A percentile compares a stretch with the other conserved stretches of the same genome.
phyloP scores from a whole-genome alignment of 2,797 vertebrate species.

The Hirundo rustica region DNA sequence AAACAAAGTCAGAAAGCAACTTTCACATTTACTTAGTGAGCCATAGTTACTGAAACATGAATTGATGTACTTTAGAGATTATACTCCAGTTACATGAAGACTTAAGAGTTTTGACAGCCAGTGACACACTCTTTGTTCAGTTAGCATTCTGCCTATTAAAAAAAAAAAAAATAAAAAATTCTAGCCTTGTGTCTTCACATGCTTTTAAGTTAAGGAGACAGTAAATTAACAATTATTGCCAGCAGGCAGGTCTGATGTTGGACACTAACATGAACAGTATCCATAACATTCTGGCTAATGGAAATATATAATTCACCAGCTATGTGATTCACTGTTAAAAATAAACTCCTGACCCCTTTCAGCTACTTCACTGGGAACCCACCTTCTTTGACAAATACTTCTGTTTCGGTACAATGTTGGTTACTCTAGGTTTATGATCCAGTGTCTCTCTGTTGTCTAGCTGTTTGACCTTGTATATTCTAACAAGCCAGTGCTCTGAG shows the following conservation, averaged over 20 bases:
- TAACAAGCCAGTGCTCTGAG: slow-evolving; percentile 98
- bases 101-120: slow-evolving; percentile 57
- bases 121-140: slow-evolving; percentile 49
- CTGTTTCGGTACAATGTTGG: slow-evolving; percentile 90
- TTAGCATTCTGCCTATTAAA: slow-evolving; percentile 62
- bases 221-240: slow-evolving; percentile 56
- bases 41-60: slow-evolving; percentile 61
- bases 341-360: not conserved
- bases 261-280: slow-evolving; percentile 51
- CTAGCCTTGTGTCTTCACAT: slow-evolving; percentile 68
- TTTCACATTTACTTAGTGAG: slow-evolving; percentile 55
- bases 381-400: slow-evolving; percentile 99
- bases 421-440: slow-evolving; percentile 91
- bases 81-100: slow-evolving; percentile 66
- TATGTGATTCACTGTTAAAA: slow-evolving; percentile 37
- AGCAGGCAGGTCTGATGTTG: slow-evolving; percentile 41
- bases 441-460: slow-evolving; percentile 93
- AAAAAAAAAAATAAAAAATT: slow-evolving; percentile 37
- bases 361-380: slow-evolving; percentile 57
- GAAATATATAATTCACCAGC: slow-evolving; percentile 51
- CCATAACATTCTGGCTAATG: slow-evolving; percentile 46
- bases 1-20: slow-evolving; percentile 67
- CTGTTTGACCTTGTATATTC: slow-evolving; percentile 99
- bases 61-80: slow-evolving; percentile 57
- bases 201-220: slow-evolving; percentile 63